Base-by-base conservation (phyloP, 2,888 invertebrate genomes). In the Caenorhabditis panamensis region DNA sequence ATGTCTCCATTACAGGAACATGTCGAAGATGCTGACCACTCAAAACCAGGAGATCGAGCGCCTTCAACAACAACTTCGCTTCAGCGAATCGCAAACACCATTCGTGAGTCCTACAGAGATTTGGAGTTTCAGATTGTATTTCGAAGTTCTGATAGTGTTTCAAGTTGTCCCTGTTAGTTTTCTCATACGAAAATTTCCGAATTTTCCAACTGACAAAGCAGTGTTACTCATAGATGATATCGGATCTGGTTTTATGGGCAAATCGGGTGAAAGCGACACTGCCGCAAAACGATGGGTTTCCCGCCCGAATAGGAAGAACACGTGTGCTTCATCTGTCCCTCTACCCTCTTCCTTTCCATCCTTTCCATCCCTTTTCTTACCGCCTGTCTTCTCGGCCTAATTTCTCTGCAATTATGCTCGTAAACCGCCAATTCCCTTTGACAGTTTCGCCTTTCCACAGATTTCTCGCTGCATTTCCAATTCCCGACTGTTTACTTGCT, bases 1-100 rank as follows among this genome's bases (percentile, higher is more conserved):
- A 6, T 13, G 2, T 6, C 41, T 11, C 9, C 41, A 11, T 13
- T 78, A 47, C 78, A 83, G 83, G 59, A 80, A 80, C 47, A 62
- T 86, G 54, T 79, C 80, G 11, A 66, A 78, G 24, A 76, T 72
- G 69, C 53, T 83, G 16, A 81, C 83, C 9, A 85, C 83, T 20
- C 71, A 82, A 53, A 84, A 84, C 53, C 44, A 66, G 22, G 86
- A 86, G 63, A 85, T 86, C 28, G 84, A 83, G 26, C 58, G 75
- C 16, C 49, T 87, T 20, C 81, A 83, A 47, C 81, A 84, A 53
- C 80, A 79, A 37, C 66, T 66, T 31, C 67, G 82, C 22, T 77
- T 80, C 64, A 66, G 53, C 44, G 83, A 83, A 36, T 64, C 82
- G n/a, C 82, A 82, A 49, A 63, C 64, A 37, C 28, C 47, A 18